Evolutionary conservation across 2,888 invertebrate genomes (phyloP), one percentile per base, ranked within the genome.

Genomic region (Nudaria mundana): DNA sequence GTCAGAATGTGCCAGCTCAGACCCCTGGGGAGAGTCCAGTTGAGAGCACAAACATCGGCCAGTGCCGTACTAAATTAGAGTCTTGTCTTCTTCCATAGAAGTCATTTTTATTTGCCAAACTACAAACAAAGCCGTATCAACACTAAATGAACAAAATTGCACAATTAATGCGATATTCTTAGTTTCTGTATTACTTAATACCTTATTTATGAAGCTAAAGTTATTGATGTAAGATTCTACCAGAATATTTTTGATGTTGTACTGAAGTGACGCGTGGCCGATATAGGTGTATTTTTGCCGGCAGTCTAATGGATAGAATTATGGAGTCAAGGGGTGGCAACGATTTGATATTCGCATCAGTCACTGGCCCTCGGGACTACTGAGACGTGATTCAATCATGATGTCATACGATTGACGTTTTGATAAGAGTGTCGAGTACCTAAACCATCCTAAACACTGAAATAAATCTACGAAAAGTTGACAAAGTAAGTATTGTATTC

Each of bases 1-100:
- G 86, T 87, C 86, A 88, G 87, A 87, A 87, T 87, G 84, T 84
- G 88, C 88, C 83, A 77, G 87, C 82, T 87, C 77, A 81, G 86
- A 75, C 73, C 88, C 85, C 88, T 67, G 58, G 88, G 87, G 88
- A 86, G 73, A 64, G 81, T 78, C 87, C 84, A 82, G 80, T 68
- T 66, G 69, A 67, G 74, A 78, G 75, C 70, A 76, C 77, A 80
- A 81, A 81, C 75, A 76, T 70, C 58, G 63, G 46, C 58, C 59
- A 52, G 57, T 64, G 78, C 72, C 74, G 70, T 70, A 70, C 80
- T 63, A 83, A 80, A 80, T 69, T 76, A 62, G 63, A 59, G 72
- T 69, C 70, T 80, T 71, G 49, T 52, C 52, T 60, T 46, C 61
- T 52, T 55, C 55, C 49, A 62, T 81, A 84, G 63, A 73, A 76